phyloP scores from a whole-genome alignment of 2,797 vertebrate species.

The Eospalax fontanierii region DNA sequence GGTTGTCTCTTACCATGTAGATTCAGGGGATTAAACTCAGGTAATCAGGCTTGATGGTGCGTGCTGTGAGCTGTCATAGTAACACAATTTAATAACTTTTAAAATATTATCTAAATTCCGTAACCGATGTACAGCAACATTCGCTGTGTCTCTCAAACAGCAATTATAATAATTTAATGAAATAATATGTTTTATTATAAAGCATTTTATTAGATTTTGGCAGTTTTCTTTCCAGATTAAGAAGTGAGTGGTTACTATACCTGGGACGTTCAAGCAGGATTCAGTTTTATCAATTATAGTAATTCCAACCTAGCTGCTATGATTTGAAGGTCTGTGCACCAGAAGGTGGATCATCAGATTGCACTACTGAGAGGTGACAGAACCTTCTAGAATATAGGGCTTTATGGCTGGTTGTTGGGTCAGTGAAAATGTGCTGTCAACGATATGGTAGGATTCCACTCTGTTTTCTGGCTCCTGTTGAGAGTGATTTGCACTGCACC shows the following conservation, averaged over 20 bases:
- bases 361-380: background rate
- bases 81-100: background rate
- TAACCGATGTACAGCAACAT: background rate
- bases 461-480: background rate
- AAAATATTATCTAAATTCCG: background rate
- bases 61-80: background rate
- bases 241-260: background rate
- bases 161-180: background rate
- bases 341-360: background rate
- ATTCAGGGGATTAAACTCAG: background rate
- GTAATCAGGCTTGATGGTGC: background rate
- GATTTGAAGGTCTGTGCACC: background rate
- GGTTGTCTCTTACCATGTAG: background rate
- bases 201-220: background rate
- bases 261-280: background rate
- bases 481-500: fast-evolving
- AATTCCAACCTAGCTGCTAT: background rate
- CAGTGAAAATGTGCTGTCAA: background rate
- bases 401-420: background rate
- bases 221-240: background rate
- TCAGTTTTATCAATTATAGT: background rate
- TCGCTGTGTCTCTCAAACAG: background rate
- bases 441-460: background rate
- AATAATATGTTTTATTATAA: background rate
- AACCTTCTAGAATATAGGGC: background rate